A percentile compares a stretch with the other conserved stretches of the same genome.
Conservation (phyloP, 2,888 invertebrate genomes). For the Amphipoea oculea region DNA sequence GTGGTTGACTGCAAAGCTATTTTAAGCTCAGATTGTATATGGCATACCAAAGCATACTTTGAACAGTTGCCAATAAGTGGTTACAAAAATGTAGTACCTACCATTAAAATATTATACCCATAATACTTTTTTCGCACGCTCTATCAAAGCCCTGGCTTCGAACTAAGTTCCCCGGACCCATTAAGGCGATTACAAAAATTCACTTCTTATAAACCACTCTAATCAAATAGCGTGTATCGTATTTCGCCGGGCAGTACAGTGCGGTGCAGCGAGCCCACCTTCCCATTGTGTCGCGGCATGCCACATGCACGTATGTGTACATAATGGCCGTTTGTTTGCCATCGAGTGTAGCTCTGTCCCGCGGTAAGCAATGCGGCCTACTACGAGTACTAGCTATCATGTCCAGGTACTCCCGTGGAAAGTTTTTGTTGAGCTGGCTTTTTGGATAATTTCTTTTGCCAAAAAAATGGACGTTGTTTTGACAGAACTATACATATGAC, state of each 20-base stretch:
- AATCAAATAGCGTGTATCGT: conserved; percentile 66
- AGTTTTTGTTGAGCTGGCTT: conserved; percentile 39
- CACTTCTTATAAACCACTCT: conserved; percentile 56
- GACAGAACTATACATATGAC: conserved; percentile 7
- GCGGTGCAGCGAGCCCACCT: conserved; percentile 63
- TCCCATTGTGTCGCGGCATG: conserved; percentile 68
- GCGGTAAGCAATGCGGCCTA: conserved; percentile 64
- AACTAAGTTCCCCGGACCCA: conserved; percentile 43
- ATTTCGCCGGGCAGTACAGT: conserved; percentile 48
- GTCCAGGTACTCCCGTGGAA: conserved; percentile 71
- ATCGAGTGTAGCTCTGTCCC: conserved; percentile 59
- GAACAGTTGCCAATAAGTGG: conserved; percentile 7
- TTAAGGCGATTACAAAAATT: conserved; percentile 58
- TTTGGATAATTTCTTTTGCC: conserved; percentile 40
- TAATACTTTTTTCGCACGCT: conserved; percentile 45
- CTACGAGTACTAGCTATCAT: conserved; percentile 67
- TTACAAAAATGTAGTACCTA: conserved; percentile 8
- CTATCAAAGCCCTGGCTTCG: conserved; percentile 17
- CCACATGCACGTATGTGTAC: conserved; percentile 65
- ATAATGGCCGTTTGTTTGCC: conserved; percentile 68
- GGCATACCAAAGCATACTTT: neutral
- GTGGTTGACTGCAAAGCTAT: neutral
- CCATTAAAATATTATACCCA: conserved; percentile 12
- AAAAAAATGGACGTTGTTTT: conserved; percentile 24
- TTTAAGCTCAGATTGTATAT: conserved; percentile 1